Base-by-base conservation (phyloP, 2,113 vertebrate genomes). In the Orycteropus afer region DNA sequence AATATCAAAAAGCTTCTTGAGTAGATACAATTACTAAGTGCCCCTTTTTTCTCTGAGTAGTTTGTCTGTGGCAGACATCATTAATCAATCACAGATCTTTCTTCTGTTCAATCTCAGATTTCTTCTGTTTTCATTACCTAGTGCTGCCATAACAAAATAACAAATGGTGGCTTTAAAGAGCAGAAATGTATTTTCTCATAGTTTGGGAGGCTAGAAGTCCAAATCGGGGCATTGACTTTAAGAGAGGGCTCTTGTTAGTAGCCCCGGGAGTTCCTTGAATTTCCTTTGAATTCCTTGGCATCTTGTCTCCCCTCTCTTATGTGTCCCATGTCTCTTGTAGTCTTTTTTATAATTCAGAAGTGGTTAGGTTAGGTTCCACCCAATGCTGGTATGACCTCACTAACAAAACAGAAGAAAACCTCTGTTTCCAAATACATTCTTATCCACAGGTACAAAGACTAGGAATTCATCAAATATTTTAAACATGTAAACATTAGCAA, bases 11-110 rank as follows among this genome's bases (percentile, higher is more conserved):
- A 10, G 9, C 12, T 25, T 67, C 76, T 89, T 61, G 18, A 32
- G 22, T 37, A 59, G 69, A 85, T 59, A 2, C 0, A 4, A 85
- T 65, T 49, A 51, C 20, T 32, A 42, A 53, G 67, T 34, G 34
- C 15, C 27, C 7, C 20, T 0, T 42, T 9, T 7, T 3, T 22
- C 7, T 59, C 4, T 12, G 0, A 7, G 14, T 32, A 2, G 0
- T 25, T 27, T 40, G 73, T 37, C 65, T 47, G 0, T n/a, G 55
- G 71, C 32, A 77, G 88, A 80, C 93, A 87, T 93, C 81, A 85
- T 77, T 80, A 85, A 82, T 67, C 11, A 5, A 90, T 88, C 90
- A 34, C 59, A 37, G 47, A 5, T 57, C 12, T 13, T 45, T 53
- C 69, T 14, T 27, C 1, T 12, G 53, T n/a, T 87, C n/a, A n/a